A percentile compares a stretch with the other conserved stretches of the same genome.
phyloP scores from a whole-genome alignment of 1,140 invertebrate genomes.

The Helicoverpa zea region DNA sequence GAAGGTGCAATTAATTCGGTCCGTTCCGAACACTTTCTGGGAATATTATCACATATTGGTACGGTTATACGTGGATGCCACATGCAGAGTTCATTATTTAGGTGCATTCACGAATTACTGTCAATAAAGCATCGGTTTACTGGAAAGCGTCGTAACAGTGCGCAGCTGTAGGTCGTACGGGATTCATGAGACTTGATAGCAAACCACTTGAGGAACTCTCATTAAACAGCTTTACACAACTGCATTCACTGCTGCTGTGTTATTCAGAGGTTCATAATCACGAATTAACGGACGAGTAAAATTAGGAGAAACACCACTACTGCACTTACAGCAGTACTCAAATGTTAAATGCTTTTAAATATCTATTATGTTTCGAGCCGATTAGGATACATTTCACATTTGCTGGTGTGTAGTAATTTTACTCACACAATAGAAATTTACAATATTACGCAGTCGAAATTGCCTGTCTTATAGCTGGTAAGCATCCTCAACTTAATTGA shows the following conservation, averaged over 20 bases:
- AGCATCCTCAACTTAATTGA: background rate
- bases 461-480: background rate
- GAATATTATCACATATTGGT: constrained; percentile 52
- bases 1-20: constrained; percentile 30
- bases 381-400: background rate
- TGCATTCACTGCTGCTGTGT: constrained; percentile 20
- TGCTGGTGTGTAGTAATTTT: background rate
- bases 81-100: constrained; percentile 68
- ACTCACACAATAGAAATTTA: constrained; percentile 16
- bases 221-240: constrained; percentile 38
- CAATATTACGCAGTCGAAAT: background rate
- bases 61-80: constrained; percentile 57
- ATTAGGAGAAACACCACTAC: constrained; percentile 28
- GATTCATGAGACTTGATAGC: constrained; percentile 25
- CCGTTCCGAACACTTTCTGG: constrained; percentile 37
- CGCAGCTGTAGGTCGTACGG: constrained; percentile 61
- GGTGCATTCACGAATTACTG: constrained; percentile 70
- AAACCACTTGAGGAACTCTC: constrained; percentile 29
- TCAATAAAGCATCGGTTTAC: constrained; percentile 75
- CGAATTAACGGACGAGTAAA: constrained; percentile 42
- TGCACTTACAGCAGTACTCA: constrained; percentile 11
- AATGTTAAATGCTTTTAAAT: constrained; percentile 34
- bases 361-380: background rate
- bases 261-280: constrained; percentile 39
- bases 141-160: constrained; percentile 70